Base-by-base conservation (phyloP, 2,113 vertebrate genomes). In the Nerophis lumbriciformis region DNA sequence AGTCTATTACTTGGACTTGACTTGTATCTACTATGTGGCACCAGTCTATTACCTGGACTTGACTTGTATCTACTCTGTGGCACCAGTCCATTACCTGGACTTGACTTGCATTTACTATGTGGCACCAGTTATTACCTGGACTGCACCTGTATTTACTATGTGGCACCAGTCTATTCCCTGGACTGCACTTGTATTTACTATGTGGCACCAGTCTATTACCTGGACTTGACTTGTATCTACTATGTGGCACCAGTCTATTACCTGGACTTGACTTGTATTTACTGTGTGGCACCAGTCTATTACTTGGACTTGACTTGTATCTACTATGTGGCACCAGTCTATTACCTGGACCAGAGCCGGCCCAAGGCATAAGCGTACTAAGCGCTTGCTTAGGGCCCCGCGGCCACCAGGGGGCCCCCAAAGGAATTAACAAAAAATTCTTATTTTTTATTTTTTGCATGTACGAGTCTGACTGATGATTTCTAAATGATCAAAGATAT, bases 131-230 rank as follows among this genome's bases (percentile, higher is more conserved):
- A 37, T 37, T 15, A 54, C 92, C 93, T 0, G 90, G 89, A 48
- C 77, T 83, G 3, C 90, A 87, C 87, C 92, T 93, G 75, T n/a
- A 83, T 49, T 15, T 13, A 49, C 19, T 5, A 15, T 2, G 6
- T n/a, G 52, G 53, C 12, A 55, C 15, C 13, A 4, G 35, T 6
- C 28, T 35, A 28, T 39, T n/a, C 49, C 47, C 53, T 49, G 48
- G 36, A 38, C 6, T 51, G 21, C 3, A 50, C 6, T 1, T 8
- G 49, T 16, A 19, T 19, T 19, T 19, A 19, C 19, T 19, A 19
- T 19, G 9, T 1, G 47, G 6, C 47, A 28, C 6, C 19, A 19
- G 10, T 39, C n/a, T 54, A 38, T 6, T 75, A 77, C 66, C 80
- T 81, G 69, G 75, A 21, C 28, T 21, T 11, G 4, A 28, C 21